Conservation (phyloP, 2,113 vertebrate species). For the Tachuris rubrigastra region DNA sequence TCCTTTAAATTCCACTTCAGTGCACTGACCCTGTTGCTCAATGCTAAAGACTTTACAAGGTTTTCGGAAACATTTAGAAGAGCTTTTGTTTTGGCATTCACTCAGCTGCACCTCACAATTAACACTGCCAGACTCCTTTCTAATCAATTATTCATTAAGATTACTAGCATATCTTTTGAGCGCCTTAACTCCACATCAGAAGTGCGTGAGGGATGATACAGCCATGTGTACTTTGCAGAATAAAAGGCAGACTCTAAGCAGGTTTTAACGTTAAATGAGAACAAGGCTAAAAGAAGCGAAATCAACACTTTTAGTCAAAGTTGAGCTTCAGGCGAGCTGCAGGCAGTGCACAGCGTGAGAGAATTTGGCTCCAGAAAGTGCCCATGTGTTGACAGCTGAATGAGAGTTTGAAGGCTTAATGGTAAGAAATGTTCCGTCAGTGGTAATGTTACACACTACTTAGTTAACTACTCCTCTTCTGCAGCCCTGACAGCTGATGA, state of each 20-base stretch:
- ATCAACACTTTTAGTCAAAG: slow-evolving; percentile 93
- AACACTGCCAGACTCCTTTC: slow-evolving; percentile 72
- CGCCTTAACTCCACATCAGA: slow-evolving; percentile 70
- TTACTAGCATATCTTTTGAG: slow-evolving; percentile 73
- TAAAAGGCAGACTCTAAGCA: slow-evolving; percentile 78
- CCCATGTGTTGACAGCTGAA: slow-evolving; percentile 90
- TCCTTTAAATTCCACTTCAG: slow-evolving; percentile 86
- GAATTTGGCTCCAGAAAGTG: slow-evolving; percentile 86
- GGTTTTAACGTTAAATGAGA: slow-evolving; percentile 85
- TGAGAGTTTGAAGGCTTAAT: slow-evolving; percentile 85
- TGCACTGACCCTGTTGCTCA: slow-evolving; percentile 80
- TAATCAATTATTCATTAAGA: slow-evolving; percentile 78
- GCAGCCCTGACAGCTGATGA: slow-evolving; percentile 73
- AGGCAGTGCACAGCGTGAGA: slow-evolving; percentile 86
- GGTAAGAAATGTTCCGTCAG: slow-evolving; percentile 81
- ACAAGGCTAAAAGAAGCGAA: slow-evolving; percentile 90
- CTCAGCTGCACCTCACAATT: slow-evolving; percentile 74
- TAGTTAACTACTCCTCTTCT: slow-evolving; percentile 77
- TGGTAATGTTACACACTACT: slow-evolving; percentile 73
- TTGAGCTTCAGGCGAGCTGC: slow-evolving; percentile 89
- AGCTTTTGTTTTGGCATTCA: slow-evolving; percentile 70
- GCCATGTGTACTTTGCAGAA: slow-evolving; percentile 74
- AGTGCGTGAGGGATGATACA: slow-evolving; percentile 67
- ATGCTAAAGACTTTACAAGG: slow-evolving; percentile 77
- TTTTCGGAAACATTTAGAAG: slow-evolving; percentile 73